Evolutionary conservation across 2,797 vertebrate genomes (phyloP).

Genomic region (Chelonia mydas): DNA sequence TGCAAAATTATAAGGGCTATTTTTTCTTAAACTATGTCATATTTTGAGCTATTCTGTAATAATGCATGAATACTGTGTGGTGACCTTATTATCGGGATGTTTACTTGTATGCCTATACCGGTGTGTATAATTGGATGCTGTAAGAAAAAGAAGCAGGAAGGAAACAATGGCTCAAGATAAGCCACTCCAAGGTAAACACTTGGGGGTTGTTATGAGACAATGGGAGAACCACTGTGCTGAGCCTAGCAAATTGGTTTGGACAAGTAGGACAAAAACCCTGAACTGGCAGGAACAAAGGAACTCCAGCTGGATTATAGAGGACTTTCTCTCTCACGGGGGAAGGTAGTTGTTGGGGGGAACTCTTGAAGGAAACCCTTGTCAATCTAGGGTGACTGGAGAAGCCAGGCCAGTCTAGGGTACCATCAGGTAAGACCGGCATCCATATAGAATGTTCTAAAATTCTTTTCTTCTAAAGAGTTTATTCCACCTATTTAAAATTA

Average conservation of each 20-base stretch:
- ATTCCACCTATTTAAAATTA: neutral
- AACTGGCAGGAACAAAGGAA: neutral
- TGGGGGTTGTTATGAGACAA: neutral
- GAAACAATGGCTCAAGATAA: neutral
- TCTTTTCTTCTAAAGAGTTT: neutral
- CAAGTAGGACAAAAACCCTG: neutral
- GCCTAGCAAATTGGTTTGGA: neutral
- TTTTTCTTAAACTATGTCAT: neutral
- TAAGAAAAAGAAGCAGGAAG: neutral
- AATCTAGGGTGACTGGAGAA: neutral
- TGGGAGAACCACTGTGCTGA: neutral
- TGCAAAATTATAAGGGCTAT: neutral
- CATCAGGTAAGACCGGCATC: neutral
- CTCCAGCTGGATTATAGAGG: neutral
- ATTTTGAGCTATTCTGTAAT: neutral
- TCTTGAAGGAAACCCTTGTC: neutral
- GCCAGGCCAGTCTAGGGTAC: neutral
- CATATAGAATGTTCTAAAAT: neutral
- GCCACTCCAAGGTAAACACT: neutral
- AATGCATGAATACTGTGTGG: neutral
- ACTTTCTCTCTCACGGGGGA: neutral
- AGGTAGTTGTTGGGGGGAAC: neutral
- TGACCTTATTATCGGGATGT: neutral
- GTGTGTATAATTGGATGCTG: neutral
- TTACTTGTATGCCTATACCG: neutral